phyloP scores from a whole-genome alignment of 53 echinoderm and acorn worm genomes.

The Holothuria scabra region DNA sequence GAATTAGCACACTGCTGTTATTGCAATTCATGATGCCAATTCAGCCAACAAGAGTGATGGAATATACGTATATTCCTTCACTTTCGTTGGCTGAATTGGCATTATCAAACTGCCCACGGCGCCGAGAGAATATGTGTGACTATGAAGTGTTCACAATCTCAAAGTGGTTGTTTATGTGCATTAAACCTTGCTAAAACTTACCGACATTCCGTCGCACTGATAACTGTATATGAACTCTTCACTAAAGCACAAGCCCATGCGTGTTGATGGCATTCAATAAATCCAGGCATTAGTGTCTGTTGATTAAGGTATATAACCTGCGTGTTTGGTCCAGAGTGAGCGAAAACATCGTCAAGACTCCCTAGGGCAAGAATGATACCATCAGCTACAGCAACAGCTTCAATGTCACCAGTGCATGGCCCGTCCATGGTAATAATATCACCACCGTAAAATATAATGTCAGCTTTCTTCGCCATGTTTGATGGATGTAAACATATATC shows the following conservation, averaged over 20 bases:
- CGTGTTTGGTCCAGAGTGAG: background rate
- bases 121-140: too few species aligned
- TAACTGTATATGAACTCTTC: slow-evolving; percentile 25
- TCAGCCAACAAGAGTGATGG: too few species aligned
- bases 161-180: too few species aligned
- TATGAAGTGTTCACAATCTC: too few species aligned
- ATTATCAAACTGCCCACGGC: too few species aligned
- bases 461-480: slow-evolving; percentile 29
- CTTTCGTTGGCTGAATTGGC: too few species aligned
- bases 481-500: too few species aligned
- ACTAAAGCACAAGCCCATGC: slow-evolving; percentile 16
- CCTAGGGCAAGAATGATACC: slow-evolving; percentile 56
- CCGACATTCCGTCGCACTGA: slow-evolving; percentile 52
- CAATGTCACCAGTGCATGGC: background rate
- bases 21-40: too few species aligned
- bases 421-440: slow-evolving; percentile 68
- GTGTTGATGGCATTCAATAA: slow-evolving; percentile 64
- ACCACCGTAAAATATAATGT: slow-evolving; percentile 62
- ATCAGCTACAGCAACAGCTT: slow-evolving; percentile 52
- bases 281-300: slow-evolving; percentile 50
- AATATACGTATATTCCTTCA: too few species aligned
- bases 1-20: too few species aligned
- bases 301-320: slow-evolving; percentile 54
- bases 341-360: background rate
- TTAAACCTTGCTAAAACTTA: too few species aligned